phyloP scores from a whole-genome alignment of 2,113 vertebrate genomes.

The Chamaetylas fuelleborni region DNA sequence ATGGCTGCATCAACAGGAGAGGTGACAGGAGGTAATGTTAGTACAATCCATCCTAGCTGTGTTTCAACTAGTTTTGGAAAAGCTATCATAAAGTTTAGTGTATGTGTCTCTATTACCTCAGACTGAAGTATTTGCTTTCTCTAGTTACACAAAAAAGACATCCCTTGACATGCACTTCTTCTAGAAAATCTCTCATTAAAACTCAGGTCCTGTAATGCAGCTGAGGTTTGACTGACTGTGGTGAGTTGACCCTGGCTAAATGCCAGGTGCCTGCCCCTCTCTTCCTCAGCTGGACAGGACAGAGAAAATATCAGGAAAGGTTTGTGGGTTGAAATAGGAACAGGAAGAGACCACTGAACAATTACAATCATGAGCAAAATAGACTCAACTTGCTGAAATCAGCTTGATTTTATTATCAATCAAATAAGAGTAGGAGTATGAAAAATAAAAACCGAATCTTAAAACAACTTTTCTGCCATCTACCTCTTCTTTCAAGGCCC shows the following conservation, averaged over 20 bases:
- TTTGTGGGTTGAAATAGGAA: background rate
- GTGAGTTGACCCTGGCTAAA: background rate
- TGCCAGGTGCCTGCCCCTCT: accelerated
- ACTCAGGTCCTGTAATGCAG: background rate
- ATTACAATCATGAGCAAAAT: background rate
- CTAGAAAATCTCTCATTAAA: background rate
- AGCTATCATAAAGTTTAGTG: background rate
- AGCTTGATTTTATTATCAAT: background rate
- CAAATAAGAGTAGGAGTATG: background rate
- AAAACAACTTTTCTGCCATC: background rate
- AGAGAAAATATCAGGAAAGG: background rate
- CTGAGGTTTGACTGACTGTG: background rate
- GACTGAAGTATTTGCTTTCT: background rate
- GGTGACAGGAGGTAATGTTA: background rate
- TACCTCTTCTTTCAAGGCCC: background rate
- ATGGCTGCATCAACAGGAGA: background rate
- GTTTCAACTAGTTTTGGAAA: background rate
- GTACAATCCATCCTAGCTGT: background rate
- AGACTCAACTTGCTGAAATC: background rate
- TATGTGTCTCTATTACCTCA: background rate
- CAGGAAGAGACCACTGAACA: background rate
- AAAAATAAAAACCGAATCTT: background rate
- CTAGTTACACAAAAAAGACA: background rate
- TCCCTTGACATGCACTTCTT: background rate
- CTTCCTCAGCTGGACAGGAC: background rate